Conservation (phyloP, 2,888 invertebrate genomes). For the Pachymerium ferrugineum region DNA sequence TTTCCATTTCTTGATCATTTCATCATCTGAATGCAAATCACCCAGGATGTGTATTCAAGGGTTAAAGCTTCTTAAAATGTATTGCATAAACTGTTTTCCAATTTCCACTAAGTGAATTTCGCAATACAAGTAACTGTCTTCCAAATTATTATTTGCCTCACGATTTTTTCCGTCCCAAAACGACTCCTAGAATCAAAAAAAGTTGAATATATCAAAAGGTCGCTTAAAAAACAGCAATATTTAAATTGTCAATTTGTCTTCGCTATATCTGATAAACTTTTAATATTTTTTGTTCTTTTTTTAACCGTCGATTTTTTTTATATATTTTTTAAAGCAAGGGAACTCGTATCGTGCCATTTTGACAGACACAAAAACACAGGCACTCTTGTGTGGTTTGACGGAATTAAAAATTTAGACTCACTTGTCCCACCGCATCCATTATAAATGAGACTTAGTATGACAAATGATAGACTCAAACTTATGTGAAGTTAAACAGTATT, state of each 20-base stretch:
- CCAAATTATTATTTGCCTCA: no score
- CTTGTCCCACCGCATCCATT: background rate
- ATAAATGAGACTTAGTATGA: conserved; percentile 2
- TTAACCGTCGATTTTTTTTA: background rate
- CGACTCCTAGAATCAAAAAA: no score
- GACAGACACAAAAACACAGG: background rate
- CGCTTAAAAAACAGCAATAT: background rate
- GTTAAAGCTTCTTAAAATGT: background rate
- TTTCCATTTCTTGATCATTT: background rate
- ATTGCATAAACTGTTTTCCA: conserved; percentile 4
- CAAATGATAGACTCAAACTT: conserved; percentile 5
- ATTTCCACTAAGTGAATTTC: background rate
- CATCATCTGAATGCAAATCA: background rate
- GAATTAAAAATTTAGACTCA: conserved; percentile 8
- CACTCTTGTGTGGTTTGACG: background rate
- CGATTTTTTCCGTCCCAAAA: no score
- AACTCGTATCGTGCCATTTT: no score
- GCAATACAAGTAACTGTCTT: no score
- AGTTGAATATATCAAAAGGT: no score
- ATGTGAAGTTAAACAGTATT: background rate
- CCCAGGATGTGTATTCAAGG: background rate
- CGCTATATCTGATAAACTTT: background rate
- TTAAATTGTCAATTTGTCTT: conserved; percentile 16
- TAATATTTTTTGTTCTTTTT: background rate
- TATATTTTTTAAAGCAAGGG: background rate